Base-by-base conservation (phyloP, 2,888 invertebrate species). In the Trissolcus brochymenae region DNA sequence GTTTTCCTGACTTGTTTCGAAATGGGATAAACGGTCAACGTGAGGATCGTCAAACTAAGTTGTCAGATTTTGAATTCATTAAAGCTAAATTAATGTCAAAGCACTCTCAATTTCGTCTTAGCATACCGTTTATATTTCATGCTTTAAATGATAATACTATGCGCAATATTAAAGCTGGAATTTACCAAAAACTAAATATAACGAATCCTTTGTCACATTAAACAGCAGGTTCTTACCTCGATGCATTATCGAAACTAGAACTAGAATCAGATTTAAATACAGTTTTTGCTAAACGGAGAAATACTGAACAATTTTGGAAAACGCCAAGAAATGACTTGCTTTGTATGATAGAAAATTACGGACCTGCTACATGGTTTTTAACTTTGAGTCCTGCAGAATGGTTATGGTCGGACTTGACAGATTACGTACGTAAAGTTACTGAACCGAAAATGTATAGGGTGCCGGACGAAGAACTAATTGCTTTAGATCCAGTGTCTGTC, bases 21-120 rank as follows among this genome's bases (percentile, higher is more conserved):
- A 43, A 76, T 50, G 79, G 80, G 6, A 55, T 19, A 25, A 57
- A 72, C 56, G 78, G 81, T 29, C 81, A 81, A 66, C 57, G 66
- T 50, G 62, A 70, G 19, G 41, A 76, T 11, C 65, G 82, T 25
- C 40, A 13, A 19, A 41, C 75, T 9, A 46, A 55, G 51, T 59
- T 84, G 51, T 72, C 73, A 21, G 76, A 79, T 60, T 80, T 54
- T 43, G 79, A 82, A 57, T 79, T 67, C n/a, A 81, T 81, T 19
- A 85, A 84, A 79, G 9, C 35, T n/a, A 53, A 67, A 60, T 50
- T 60, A 50, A 60, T 50, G 49, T 85, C 83, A 4, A 78, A 78
- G 50, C 79, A 84, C 79, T 50, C 79, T n/a, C 60, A 76, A 57
- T 86, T 82, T 74, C 68, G 84, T 51, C 61, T 80, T 19, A 81